phyloP scores from a whole-genome alignment of 2,797 vertebrate species.

The Glyptemys insculpta region DNA sequence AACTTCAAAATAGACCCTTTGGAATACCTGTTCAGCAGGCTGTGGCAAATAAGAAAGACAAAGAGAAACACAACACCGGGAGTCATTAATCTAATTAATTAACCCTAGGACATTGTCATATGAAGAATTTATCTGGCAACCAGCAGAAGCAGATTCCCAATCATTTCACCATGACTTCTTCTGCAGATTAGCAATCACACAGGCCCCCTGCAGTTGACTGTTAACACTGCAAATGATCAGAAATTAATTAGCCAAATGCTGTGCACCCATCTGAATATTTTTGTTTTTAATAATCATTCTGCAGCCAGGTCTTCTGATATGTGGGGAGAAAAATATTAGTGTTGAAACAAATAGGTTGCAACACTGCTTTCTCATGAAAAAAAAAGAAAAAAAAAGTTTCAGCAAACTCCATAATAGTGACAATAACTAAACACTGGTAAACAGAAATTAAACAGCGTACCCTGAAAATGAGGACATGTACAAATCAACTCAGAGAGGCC shows the following conservation, averaged over 20 bases:
- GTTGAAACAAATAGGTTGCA: slow-evolving; percentile 35
- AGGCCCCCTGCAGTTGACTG: slow-evolving; percentile 61
- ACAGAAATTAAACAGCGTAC: slow-evolving; percentile 35
- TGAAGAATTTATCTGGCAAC: slow-evolving; percentile 78
- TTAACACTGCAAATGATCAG: slow-evolving; percentile 62
- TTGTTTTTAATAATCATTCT: slow-evolving; percentile 67
- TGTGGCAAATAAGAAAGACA: slow-evolving; percentile 75
- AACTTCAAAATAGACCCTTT: slow-evolving; percentile 38
- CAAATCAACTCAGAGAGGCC: slow-evolving; percentile 1
- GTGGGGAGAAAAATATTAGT: slow-evolving; percentile 21
- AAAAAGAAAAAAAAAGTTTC: rapidly evolving
- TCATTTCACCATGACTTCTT: slow-evolving; percentile 61
- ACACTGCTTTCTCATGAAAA: neutral
- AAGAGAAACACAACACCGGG: slow-evolving; percentile 73
- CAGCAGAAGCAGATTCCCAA: slow-evolving; percentile 72
- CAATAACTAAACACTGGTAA: slow-evolving; percentile 51
- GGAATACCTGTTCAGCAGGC: slow-evolving; percentile 74
- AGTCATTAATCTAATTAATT: slow-evolving; percentile 85
- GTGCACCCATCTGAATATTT: slow-evolving; percentile 71
- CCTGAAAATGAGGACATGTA: neutral
- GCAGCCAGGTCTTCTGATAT: slow-evolving; percentile 40
- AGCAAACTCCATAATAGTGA: neutral
- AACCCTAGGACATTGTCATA: slow-evolving; percentile 81
- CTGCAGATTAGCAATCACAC: slow-evolving; percentile 57
- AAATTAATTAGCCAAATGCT: slow-evolving; percentile 73